Base-by-base conservation (phyloP, 2,113 vertebrate species). In the Leucosticte australis region DNA sequence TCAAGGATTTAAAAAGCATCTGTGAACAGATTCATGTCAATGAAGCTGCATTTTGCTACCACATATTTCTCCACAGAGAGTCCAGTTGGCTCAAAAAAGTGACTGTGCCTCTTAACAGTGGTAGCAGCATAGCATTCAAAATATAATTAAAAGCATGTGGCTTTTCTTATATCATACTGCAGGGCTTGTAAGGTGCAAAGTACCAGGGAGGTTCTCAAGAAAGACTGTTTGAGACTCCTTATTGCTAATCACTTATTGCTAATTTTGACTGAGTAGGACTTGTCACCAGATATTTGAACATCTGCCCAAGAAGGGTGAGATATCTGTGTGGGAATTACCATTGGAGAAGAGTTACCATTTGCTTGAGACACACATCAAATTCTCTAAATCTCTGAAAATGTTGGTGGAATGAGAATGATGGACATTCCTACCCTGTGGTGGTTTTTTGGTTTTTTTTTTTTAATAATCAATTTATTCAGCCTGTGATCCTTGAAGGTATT, bases 1-100 rank as follows among this genome's bases (percentile, higher is more conserved):
- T n/a, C 11, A 50, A 37, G 20, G 26, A 33, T 80, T 83, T 68
- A 39, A 83, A 60, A 57, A 16, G 16, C 0, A 0, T 1, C 14
- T 62, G 15, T 52, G 50, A 92, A 46, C 35, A 30, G 30, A 27
- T 76, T 89, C 21, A 37, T 22, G 18, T 27, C 76, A 37, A 8
- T 33, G 41, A 63, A 53, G 17, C 7, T 76, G 17, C 12, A 15
- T 81, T 84, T 46, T 77, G 9, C 9, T 70, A 5, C 11, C 15
- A 15, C 0, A 0, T 56, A 39, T 57, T 90, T 67, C 31, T 82
- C 47, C 15, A 23, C 10, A 47, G 19, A 74, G 18, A 62, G 21
- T 49, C 46, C 47, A 62, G 19, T 2, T 74, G 35, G 44, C 35
- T 83, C 15, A 22, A 50, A 73, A 71, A 64, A 44, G 14, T 47